Conservation (phyloP, 2,113 vertebrate genomes). For the Nymphicus hollandicus region DNA sequence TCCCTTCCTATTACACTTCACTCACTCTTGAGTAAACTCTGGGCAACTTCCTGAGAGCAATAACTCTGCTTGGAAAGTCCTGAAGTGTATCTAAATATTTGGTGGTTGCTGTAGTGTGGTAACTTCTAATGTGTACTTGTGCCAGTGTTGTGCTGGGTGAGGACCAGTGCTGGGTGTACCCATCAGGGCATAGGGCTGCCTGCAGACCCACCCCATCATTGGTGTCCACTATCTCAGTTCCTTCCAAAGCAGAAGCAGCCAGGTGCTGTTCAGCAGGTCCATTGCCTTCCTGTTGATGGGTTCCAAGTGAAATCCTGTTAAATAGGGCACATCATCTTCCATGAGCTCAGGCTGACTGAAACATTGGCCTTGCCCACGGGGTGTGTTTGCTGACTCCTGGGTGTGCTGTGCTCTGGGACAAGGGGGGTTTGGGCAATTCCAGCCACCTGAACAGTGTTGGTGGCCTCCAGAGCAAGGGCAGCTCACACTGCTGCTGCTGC, state of each 20-base stretch:
- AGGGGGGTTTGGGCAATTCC: background rate
- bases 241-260: background rate
- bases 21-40: slow-evolving; percentile 32
- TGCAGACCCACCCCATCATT: background rate
- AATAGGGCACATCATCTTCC: background rate
- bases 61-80: slow-evolving; percentile 8
- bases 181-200: background rate
- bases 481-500: background rate
- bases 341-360: background rate
- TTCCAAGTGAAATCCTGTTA: background rate
- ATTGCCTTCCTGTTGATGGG: background rate
- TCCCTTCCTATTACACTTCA: background rate
- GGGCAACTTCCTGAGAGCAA: slow-evolving; percentile 1
- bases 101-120: slow-evolving; percentile 26
- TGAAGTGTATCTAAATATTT: slow-evolving; percentile 38
- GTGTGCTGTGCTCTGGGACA: background rate
- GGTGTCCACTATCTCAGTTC: background rate
- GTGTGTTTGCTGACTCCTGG: accelerated
- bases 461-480: background rate
- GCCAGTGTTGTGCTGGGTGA: background rate
- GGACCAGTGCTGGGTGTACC: background rate
- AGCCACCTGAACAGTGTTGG: background rate
- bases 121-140: slow-evolving; percentile 1
- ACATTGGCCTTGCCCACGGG: background rate
- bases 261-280: background rate